phyloP scores from a whole-genome alignment of 1,140 invertebrate genomes.

The Drosophila bifasciata region DNA sequence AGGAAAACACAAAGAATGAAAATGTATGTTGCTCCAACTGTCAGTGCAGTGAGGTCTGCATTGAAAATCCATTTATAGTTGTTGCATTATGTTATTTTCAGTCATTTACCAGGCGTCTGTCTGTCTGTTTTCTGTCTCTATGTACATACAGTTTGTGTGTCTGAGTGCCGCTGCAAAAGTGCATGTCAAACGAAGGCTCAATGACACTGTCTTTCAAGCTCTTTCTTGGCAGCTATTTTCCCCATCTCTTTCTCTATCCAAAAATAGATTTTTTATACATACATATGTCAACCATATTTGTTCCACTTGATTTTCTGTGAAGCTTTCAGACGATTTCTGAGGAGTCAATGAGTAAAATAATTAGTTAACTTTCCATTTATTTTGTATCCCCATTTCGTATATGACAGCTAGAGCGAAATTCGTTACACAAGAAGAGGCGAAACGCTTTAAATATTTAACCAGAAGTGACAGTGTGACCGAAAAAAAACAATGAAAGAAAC shows the following conservation, averaged over 20 bases:
- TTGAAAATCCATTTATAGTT: slow-evolving; percentile 58
- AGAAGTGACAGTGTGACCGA: too few species aligned
- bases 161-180: slow-evolving; percentile 36
- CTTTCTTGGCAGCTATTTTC: not conserved
- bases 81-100: slow-evolving; percentile 49
- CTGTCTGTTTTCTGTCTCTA: slow-evolving; percentile 2
- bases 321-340: not conserved
- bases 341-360: slow-evolving; percentile 3
- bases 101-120: slow-evolving; percentile 31
- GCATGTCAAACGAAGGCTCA: slow-evolving; percentile 47
- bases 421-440: slow-evolving; percentile 6
- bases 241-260: not conserved
- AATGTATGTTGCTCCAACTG: slow-evolving; percentile 40
- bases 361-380: slow-evolving; percentile 35
- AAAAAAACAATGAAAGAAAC: too few species aligned
- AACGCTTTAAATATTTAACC: not conserved
- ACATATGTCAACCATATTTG: slow-evolving; percentile 6
- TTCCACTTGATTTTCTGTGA: slow-evolving; percentile 19
- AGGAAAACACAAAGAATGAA: slow-evolving; percentile 7
- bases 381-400: slow-evolving; percentile 23
- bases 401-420: slow-evolving; percentile 28
- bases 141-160: too few species aligned
- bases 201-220: slow-evolving; percentile 24
- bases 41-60: slow-evolving; percentile 42
- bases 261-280: not conserved